These are phyloP conservation scores for Sebastes paucispinis DNA, from an alignment of 2,797 vertebrate species.

Conservation along the genomic window DNA sequence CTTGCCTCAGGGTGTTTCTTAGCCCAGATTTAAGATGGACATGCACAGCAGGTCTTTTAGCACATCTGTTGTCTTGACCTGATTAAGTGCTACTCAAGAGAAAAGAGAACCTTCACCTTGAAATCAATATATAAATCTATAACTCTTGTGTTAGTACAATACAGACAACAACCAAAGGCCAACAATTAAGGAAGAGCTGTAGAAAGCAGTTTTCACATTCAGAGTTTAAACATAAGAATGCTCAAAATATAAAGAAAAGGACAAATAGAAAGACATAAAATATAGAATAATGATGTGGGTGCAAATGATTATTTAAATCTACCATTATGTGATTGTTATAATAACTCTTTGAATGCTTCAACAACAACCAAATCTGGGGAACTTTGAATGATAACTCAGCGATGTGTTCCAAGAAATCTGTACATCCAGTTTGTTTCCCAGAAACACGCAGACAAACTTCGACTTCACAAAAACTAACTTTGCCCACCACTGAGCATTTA, in stretches of 20 bases:
- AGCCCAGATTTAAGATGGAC: constrained; percentile 7
- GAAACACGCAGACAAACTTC: neutral
- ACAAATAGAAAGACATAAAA: neutral
- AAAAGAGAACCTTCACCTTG: neutral
- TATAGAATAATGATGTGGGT: neutral
- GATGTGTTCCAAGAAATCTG: neutral
- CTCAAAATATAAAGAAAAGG: neutral
- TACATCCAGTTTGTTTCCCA: neutral
- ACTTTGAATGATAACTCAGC: neutral
- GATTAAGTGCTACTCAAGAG: neutral
- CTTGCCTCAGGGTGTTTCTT: neutral
- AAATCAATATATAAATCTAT: neutral
- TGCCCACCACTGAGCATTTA: neutral
- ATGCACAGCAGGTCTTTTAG: constrained; percentile 10
- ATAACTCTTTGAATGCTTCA: neutral
- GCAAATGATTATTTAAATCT: neutral
- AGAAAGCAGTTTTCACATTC: neutral
- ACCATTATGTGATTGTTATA: neutral
- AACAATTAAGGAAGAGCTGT: neutral
- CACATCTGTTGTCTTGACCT: constrained; percentile 9
- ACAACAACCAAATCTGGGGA: neutral
- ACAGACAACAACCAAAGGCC: neutral
- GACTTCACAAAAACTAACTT: neutral
- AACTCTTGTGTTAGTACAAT: neutral
- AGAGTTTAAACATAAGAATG: neutral